Evolutionary conservation across 1,140 invertebrate genomes (phyloP), one percentile per base, ranked within the genome.

Genomic region (Papilio polyxenes): DNA sequence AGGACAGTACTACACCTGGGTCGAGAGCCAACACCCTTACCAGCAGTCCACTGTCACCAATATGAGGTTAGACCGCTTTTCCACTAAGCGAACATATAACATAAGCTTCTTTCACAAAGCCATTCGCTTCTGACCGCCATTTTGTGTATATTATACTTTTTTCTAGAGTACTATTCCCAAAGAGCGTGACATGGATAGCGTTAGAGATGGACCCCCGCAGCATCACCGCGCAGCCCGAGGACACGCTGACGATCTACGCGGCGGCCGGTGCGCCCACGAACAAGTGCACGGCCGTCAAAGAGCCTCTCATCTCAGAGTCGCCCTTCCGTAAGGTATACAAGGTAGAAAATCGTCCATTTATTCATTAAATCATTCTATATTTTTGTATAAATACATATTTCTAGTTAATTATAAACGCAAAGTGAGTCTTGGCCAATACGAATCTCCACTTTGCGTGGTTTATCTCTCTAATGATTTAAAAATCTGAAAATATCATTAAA

Each of bases 11-110:
- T 99, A 98, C 90, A 97, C 98, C 11, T 97, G 98, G 95, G 96
- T 99, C 10, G 98, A 99, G 95, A 99, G 98, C 92, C 98, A 99
- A 53, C 99, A 99, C 95, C 99, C 99, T 0, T 99, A 99, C 93
- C 98, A 98, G 94, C 97, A 97, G 59, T 97, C 98, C 5, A 96
- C 97, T 75, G 97, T 99, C 15, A 97, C 96, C 56, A 98, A 98
- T 95, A 98, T 98, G 92, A 96, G 96, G 97, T 97, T 89, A 82
- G 78, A 81, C 51, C 6, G 9, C 56, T 59, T 59, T 8, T 59
- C 5, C 31, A 37, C 31, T 72, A 72, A 72, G 6, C 69, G 3
- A 23, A 8, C 17, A 15, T 15, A n/a, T n/a, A n/a, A n/a, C n/a
- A n/a, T n/a, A n/a, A n/a, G n/a, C n/a, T n/a, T n/a, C n/a, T n/a